Percentiles rank a stretch among this genome's conserved stretches.
phyloP scores from a whole-genome alignment of 1,140 invertebrate genomes.

The Xylocopa sonorina region DNA sequence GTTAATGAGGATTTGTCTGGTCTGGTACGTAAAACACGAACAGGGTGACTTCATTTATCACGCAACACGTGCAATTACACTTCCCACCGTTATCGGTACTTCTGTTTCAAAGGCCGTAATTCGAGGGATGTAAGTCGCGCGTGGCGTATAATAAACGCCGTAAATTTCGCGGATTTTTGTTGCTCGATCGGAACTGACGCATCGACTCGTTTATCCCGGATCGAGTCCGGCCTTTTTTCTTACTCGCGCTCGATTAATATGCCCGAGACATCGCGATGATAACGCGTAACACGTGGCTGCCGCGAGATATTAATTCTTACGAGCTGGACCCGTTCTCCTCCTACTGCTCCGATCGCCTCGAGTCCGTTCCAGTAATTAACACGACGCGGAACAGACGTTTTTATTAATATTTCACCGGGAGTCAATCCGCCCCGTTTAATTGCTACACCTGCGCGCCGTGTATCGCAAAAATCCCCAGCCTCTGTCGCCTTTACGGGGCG shows the following conservation, averaged over 20 bases:
- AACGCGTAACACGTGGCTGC: slow-evolving; percentile 17
- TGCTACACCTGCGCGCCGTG: slow-evolving; percentile 24
- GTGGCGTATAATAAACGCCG: not conserved
- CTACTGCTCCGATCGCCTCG: not conserved
- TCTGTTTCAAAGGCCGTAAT: not conserved
- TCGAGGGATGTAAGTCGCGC: not conserved
- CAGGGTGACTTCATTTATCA: not conserved
- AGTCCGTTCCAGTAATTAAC: slow-evolving; percentile 32
- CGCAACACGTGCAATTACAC: not conserved
- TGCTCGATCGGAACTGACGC: no score
- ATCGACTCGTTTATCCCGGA: not conserved
- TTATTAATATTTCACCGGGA: slow-evolving; percentile 23
- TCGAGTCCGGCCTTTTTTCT: not conserved
- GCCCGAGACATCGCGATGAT: not conserved
- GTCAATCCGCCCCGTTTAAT: slow-evolving; percentile 38
- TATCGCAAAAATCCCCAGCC: not conserved
- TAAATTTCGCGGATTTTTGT: slow-evolving; percentile 12
- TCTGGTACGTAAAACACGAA: no score
- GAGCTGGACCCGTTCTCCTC: not conserved
- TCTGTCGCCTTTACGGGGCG: slow-evolving; percentile 17
- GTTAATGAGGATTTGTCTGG: not conserved
- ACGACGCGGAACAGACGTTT: not conserved
- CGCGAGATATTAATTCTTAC: not conserved
- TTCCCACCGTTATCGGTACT: not conserved
- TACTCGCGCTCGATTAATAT: slow-evolving; percentile 11